A percentile compares a stretch with the other conserved stretches of the same genome.
These are phyloP conservation scores for Sinelater perroti DNA, from an alignment of 2,888 invertebrate species.

Conservation along the genomic window DNA sequence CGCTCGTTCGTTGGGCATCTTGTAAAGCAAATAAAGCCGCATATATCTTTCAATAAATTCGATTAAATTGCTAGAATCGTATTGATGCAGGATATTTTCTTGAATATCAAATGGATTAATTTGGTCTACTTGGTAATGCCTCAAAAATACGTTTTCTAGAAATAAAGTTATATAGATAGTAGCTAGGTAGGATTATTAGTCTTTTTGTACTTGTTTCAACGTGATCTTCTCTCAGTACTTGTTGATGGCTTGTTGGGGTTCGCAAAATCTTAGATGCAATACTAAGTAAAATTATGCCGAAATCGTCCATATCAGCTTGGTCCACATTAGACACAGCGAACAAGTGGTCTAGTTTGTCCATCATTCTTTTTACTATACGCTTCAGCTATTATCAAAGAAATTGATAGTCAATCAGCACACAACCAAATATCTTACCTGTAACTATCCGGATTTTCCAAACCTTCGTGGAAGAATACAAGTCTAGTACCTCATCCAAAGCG, in stretches of 20 bases:
- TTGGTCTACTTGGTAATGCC: background rate
- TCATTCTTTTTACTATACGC: background rate
- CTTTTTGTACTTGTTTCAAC: background rate
- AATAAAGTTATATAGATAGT: no score
- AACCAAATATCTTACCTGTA: background rate
- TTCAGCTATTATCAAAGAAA: no score
- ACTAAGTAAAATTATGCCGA: conserved; percentile 1
- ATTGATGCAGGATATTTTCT: background rate
- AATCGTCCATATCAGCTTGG: conserved; percentile 1
- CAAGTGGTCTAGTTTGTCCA: background rate
- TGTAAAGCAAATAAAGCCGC: conserved; percentile 3
- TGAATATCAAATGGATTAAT: background rate
- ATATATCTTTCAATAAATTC: background rate
- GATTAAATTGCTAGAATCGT: background rate
- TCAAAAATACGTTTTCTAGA: no score
- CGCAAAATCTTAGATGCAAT: conserved; percentile 4
- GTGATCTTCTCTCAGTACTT: conserved; percentile 1
- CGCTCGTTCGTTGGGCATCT: conserved; percentile 4
- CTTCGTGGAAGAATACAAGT: background rate
- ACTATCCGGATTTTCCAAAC: background rate
- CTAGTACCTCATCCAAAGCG: conserved; percentile 7
- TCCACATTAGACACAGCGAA: background rate
- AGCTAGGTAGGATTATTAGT: no score
- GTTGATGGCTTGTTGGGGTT: background rate
- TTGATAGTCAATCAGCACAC: no score